phyloP scores from a whole-genome alignment of 2,797 vertebrate genomes.

The Enteromius thamalakanensis region DNA sequence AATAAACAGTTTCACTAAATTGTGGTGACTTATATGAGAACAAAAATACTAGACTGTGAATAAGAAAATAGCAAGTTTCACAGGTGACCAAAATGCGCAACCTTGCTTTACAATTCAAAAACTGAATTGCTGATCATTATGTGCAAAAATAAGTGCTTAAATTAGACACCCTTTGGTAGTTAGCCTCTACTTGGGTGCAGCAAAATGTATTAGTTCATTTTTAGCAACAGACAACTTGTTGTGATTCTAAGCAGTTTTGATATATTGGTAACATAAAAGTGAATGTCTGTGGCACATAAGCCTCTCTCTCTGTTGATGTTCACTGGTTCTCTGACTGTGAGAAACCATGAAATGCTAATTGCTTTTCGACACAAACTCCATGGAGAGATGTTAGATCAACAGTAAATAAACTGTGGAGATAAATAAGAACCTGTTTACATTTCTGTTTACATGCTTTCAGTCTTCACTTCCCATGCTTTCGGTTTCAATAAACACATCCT shows the following conservation, averaged over 20 bases:
- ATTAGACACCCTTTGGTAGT: not conserved
- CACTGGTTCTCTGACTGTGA: constrained; percentile 21
- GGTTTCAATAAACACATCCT: constrained; percentile 17
- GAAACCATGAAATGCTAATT: constrained; percentile 43
- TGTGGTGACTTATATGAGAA: not conserved
- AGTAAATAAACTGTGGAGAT: constrained; percentile 37
- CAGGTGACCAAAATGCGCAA: not conserved
- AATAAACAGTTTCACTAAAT: not conserved
- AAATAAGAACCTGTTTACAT: constrained; percentile 42
- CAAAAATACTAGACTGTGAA: not conserved
- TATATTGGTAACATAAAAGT: not conserved
- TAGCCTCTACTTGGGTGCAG: constrained; percentile 2
- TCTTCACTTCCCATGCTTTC: not conserved
- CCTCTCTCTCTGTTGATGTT: constrained; percentile 17
- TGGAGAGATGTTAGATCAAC: constrained; percentile 36
- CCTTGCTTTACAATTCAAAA: not conserved
- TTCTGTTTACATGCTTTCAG: constrained; percentile 33
- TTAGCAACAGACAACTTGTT: not conserved
- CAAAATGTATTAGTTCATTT: not conserved
- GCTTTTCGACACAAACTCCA: constrained; percentile 19
- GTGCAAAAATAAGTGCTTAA: constrained; percentile 1
- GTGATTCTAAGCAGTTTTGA: constrained; percentile 4
- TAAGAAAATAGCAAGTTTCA: not conserved
- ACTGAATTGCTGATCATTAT: constrained; percentile 7
- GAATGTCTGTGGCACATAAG: not conserved